Evolutionary conservation across 2,797 vertebrate genomes (phyloP).

Genomic region (Tauraco hartlaubi): DNA sequence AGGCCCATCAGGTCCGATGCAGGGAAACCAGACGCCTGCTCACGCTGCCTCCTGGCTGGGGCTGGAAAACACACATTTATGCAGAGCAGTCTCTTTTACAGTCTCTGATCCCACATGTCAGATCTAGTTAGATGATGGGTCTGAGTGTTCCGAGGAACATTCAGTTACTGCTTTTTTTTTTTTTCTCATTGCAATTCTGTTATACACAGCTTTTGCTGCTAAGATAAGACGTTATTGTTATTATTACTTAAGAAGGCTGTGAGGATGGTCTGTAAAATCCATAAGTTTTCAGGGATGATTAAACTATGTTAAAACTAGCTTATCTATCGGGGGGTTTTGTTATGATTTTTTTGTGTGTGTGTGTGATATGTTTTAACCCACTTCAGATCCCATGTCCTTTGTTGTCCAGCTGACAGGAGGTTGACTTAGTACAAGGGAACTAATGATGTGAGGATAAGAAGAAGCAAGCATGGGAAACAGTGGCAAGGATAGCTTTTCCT

Average conservation of each 20-base stretch:
- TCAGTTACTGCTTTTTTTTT: not conserved
- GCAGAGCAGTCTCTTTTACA: not conserved
- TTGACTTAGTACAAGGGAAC: not conserved
- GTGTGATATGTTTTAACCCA: not conserved
- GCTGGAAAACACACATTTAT: not conserved
- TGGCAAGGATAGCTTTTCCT: not conserved
- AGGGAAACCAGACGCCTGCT: not conserved
- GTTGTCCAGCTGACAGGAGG: not conserved
- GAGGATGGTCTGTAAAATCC: not conserved
- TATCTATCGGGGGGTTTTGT: not conserved
- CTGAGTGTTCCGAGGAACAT: not conserved
- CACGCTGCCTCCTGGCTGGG: not conserved
- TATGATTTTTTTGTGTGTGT: not conserved
- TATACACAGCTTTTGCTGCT: not conserved
- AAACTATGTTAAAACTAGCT: not conserved
- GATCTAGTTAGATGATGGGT: conserved; percentile 1
- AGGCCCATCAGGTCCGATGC: not conserved
- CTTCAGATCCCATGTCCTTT: not conserved
- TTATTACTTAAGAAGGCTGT: not conserved
- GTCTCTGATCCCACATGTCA: not conserved
- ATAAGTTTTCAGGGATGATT: not conserved
- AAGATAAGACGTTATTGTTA: not conserved
- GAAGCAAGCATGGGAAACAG: not conserved
- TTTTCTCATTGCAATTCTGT: not conserved
- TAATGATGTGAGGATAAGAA: not conserved